phyloP scores from a whole-genome alignment of 2,888 invertebrate genomes.

The Heteromurus nitidus region DNA sequence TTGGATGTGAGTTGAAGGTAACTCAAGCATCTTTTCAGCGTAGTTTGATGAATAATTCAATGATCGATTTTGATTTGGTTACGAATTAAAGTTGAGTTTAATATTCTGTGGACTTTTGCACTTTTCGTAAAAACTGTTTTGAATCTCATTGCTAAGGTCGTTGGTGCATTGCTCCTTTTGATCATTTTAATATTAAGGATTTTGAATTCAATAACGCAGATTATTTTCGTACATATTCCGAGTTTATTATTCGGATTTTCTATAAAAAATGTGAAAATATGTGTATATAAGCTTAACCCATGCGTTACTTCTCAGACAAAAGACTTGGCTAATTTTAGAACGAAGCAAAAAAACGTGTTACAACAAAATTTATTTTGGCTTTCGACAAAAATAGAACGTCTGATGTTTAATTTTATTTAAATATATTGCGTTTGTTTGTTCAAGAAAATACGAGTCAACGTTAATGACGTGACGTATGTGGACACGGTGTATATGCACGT shows the following conservation, averaged over 20 bases:
- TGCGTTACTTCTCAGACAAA: background rate
- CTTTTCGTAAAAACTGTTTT: constrained; percentile 5
- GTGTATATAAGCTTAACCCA: background rate
- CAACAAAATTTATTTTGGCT: background rate
- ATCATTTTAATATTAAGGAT: background rate
- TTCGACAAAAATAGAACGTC: background rate
- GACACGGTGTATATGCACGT: background rate
- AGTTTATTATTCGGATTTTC: background rate
- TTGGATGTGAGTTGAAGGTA: too few species aligned
- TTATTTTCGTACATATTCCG: background rate
- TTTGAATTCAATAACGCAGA: background rate
- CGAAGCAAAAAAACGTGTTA: background rate
- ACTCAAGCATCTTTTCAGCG: too few species aligned
- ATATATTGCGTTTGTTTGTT: background rate
- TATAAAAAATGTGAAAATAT: background rate
- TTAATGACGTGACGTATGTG: constrained; percentile 24
- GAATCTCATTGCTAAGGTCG: constrained; percentile 15
- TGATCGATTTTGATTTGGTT: too few species aligned
- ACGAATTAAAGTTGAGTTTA: too few species aligned
- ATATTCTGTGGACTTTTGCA: too few species aligned
- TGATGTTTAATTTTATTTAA: background rate
- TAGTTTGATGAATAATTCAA: too few species aligned
- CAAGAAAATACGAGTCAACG: constrained; percentile 19
- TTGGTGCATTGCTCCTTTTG: background rate
- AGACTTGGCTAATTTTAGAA: constrained; percentile 15